A percentile compares a stretch with the other conserved stretches of the same genome.
Evolutionary conservation across 2,797 vertebrate genomes (phyloP).

Genomic region (Echeneis naucrates): DNA sequence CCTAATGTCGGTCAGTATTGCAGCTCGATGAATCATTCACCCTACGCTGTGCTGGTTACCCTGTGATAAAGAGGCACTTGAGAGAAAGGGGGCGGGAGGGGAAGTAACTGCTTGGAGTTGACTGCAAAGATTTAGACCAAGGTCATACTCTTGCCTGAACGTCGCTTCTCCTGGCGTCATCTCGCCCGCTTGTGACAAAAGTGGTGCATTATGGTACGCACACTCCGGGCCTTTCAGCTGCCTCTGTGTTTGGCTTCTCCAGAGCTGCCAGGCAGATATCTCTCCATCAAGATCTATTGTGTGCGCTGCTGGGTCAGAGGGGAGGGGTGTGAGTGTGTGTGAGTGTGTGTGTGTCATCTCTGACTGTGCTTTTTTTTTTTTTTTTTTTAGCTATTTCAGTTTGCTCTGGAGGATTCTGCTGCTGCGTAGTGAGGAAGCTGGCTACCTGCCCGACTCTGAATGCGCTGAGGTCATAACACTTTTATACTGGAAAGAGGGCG

Average conservation of each 20-base stretch:
- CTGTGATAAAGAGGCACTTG: background rate
- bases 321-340: constrained; percentile 6
- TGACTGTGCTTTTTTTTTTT: constrained; percentile 59
- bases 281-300: constrained; percentile 67
- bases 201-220: constrained; percentile 25
- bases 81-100: background rate
- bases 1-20: constrained; percentile 28
- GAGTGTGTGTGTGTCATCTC: constrained; percentile 52
- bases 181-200: constrained; percentile 9
- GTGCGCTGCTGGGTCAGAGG: constrained; percentile 26
- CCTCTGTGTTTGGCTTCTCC: constrained; percentile 35
- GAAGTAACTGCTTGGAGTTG: background rate
- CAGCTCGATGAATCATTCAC: constrained; percentile 52
- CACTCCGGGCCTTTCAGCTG: constrained; percentile 51
- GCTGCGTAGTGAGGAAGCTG: constrained; percentile 69
- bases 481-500: constrained; percentile 52
- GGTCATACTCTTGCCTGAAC: constrained; percentile 24
- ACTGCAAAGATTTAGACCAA: constrained; percentile 11
- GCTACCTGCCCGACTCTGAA: constrained; percentile 68
- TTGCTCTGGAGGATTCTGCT: constrained; percentile 58
- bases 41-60: background rate
- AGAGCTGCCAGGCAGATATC: constrained; percentile 66
- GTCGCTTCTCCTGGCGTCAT: constrained; percentile 1
- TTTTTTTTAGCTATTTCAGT: constrained; percentile 56
- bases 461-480: constrained; percentile 71